A percentile compares a stretch with the other conserved stretches of the same genome.
Evolutionary conservation across 2,113 vertebrate species (phyloP).

Genomic region (Butastur rufipennis): DNA sequence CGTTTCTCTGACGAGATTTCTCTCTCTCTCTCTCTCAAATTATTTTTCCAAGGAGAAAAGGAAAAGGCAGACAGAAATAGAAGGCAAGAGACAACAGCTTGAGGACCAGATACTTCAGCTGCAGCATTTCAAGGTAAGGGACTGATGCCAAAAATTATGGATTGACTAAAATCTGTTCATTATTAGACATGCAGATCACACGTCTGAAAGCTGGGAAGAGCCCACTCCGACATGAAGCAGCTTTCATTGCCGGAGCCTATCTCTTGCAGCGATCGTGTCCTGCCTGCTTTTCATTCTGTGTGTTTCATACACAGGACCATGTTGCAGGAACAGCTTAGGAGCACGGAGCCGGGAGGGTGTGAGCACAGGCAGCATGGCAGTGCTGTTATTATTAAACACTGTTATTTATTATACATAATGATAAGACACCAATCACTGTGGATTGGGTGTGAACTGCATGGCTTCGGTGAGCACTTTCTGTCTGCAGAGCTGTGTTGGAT

Average conservation of each 20-base stretch:
- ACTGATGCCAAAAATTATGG: conserved; percentile 32
- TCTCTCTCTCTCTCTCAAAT: conserved; percentile 41
- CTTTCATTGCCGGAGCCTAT: not conserved
- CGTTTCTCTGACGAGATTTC: conserved; percentile 57
- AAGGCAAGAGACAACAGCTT: conserved; percentile 91
- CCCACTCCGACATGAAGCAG: conserved; percentile 42
- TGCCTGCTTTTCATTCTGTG: conserved; percentile 25
- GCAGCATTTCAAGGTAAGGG: conserved; percentile 95
- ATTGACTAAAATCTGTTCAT: conserved; percentile 48
- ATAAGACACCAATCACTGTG: not conserved
- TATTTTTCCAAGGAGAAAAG: conserved; percentile 89
- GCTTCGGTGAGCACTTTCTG: conserved; percentile 14
- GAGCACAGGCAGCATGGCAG: not conserved
- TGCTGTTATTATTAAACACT: not conserved
- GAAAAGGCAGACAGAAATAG: conserved; percentile 95
- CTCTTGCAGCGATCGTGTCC: conserved; percentile 24
- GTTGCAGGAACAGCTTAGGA: not conserved
- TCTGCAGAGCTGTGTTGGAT: not conserved
- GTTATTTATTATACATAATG: conserved; percentile 23
- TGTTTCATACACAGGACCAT: conserved; percentile 13
- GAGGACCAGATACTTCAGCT: conserved; percentile 94
- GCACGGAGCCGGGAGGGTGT: not conserved
- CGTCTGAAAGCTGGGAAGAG: conserved; percentile 47
- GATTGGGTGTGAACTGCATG: conserved; percentile 45
- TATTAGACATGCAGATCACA: conserved; percentile 73